Base-by-base conservation (phyloP, 2,888 invertebrate genomes). In the Caenorhabditis sp. region DNA sequence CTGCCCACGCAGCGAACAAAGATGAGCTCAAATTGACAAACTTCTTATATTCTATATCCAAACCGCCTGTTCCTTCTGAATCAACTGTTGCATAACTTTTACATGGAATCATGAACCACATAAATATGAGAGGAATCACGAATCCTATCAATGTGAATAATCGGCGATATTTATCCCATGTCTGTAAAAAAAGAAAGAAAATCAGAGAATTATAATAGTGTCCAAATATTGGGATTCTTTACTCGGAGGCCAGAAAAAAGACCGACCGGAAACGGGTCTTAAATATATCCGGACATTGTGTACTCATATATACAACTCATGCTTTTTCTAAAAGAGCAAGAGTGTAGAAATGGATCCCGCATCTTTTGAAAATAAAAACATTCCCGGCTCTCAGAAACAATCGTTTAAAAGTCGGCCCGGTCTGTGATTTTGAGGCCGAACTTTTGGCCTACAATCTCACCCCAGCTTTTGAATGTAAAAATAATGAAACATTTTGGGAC, bases 61-160 rank as follows among this genome's bases (percentile, higher is more conserved):
- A 61, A 4, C 71, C 71, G 21, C 71, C 71, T 53, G 10, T 50
- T 0, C 64, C 57, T 60, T 72, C 71, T 0, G 62, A 36, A 36
- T 71, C 70, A 17, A 72, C 10, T 19, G 31, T 60, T 5, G 71
- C 71, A 57, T 49, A 72, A 31, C 67, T 67, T 54, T 67, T 67
- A 31, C 67, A 67, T 8, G 71, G 71, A 51, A 72, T 37, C 62
- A 73, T 69, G 17, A 73, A 76, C 72, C 72, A 76, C 76, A 76
- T 76, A 36, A 76, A 76, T 1, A 66, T 64, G 8, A 76, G 26
- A 12, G 76, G 72, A 36, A 62, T 19, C 0, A 73, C n/a, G 10
- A 73, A 57, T 0, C 67, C 69, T 6, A 72, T 2, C 3, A 51
- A 17, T 26, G 61, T 68, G 26, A 76, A 63, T 12, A 37, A 17